Conservation (phyloP, 2,797 vertebrate species). For the Pteronotus mesoamericanus region DNA sequence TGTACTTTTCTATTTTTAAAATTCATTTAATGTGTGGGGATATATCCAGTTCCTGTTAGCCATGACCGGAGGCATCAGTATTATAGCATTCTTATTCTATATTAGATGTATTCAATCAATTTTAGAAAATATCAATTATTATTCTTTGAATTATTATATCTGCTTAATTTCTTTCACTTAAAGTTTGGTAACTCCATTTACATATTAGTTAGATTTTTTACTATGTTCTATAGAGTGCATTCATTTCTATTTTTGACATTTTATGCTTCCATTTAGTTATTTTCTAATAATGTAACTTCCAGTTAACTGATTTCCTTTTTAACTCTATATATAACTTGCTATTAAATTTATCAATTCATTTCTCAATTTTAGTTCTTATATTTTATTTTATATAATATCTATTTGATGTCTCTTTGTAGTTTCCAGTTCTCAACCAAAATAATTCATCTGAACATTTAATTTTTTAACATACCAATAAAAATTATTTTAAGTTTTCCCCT, state of each 20-base stretch:
- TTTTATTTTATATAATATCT: not conserved
- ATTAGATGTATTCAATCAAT: not conserved
- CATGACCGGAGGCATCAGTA: not conserved
- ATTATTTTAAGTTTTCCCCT: not conserved
- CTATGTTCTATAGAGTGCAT: not conserved
- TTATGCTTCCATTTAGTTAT: not conserved
- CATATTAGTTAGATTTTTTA: not conserved
- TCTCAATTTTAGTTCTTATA: not conserved
- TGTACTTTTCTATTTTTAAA: not conserved
- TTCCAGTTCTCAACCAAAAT: not conserved
- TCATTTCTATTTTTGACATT: not conserved
- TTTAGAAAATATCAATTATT: not conserved
- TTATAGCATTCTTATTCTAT: not conserved
- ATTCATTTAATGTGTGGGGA: not conserved
- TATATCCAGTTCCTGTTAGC: not conserved
- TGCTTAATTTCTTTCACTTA: not conserved
- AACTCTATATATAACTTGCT: not conserved
- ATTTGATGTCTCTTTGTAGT: not conserved
- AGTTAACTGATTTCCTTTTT: constrained; percentile 16
- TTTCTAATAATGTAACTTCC: not conserved
- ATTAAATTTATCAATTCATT: not conserved
- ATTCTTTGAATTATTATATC: not conserved
- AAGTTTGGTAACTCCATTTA: not conserved
- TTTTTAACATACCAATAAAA: not conserved
- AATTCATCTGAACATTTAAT: not conserved